Evolutionary conservation across 2,888 invertebrate genomes (phyloP), one percentile per base, ranked within the genome.

Genomic region (Spatulosminthurus flaviceps): DNA sequence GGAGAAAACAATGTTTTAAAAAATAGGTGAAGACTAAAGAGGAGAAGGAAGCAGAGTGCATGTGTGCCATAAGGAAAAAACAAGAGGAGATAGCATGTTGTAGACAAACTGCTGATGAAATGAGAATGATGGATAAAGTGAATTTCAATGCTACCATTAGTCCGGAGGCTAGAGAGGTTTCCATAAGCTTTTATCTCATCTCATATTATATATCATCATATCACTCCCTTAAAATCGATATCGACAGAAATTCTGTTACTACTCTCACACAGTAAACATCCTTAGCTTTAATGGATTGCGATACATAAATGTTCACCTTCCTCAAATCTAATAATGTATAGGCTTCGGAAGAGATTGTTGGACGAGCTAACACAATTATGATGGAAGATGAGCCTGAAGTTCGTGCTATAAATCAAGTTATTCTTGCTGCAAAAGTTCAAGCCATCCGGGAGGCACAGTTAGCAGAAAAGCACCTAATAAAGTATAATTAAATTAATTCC

Each of bases 401-500:
- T 84, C 93, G 92, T 87, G 90, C 89, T 28, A 93, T 93, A 82
- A 95, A 94, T 87, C 91, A 92, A 79, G 90, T 95, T 82, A 94
- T 95, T 85, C 88, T 95, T 16, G 93, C 93, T 21, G 93, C 94
- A 24, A 95, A 95, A 87, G 95, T 95, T 84, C 92, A 94, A 86
- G 93, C 94, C 0, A 93, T 95, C 70, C 89, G 95, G 22, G 94
- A 95, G 87, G 94, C 94, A 0, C 95, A 95, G 89, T 91, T 95
- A 80, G 90, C 90, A 0, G 94, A 94, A 87, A 89, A 88, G 84
- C 87, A 87, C 83, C 87, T 88, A 80, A 86, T 85, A 79, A 79
- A 78, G 82, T 84, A 71, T 34, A 64, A 51, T 19, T 16, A 4
- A 41, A 60, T 51, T 29, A 26, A n/a, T 7, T 19, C 24, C n/a